phyloP scores from a whole-genome alignment of 2,113 vertebrate species.

The Nipponia nippon region DNA sequence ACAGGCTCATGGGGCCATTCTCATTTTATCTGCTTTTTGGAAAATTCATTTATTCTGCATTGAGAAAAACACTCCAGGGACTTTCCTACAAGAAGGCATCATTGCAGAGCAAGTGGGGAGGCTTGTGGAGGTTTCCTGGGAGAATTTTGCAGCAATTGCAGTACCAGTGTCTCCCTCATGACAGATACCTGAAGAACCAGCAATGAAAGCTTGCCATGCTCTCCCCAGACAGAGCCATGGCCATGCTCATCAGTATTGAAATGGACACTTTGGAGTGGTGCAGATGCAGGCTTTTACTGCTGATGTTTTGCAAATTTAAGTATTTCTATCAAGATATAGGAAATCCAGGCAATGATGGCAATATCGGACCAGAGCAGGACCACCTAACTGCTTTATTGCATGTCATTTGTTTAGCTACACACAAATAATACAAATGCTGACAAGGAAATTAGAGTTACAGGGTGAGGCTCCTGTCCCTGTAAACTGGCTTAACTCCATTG shows the following conservation, averaged over 20 bases:
- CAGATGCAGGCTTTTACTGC: neutral
- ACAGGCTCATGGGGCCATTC: neutral
- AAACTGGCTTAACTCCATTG: neutral
- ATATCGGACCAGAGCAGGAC: neutral
- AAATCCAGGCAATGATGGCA: neutral
- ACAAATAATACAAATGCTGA: neutral
- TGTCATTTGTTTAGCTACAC: neutral
- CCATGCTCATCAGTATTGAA: neutral
- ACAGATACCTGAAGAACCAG: neutral
- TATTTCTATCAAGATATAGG: neutral
- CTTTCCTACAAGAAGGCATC: neutral
- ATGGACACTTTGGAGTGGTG: neutral
- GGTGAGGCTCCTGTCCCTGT: neutral
- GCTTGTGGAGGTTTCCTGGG: neutral
- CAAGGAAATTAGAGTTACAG: neutral
- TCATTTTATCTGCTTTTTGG: neutral
- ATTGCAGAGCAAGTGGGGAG: neutral
- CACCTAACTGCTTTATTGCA: neutral
- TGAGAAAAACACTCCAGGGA: neutral
- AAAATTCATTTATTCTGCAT: neutral
- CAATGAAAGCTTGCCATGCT: rapidly evolving
- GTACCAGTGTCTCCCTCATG: neutral
- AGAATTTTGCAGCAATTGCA: neutral
- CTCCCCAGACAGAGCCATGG: neutral
- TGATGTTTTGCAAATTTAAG: neutral